Base-by-base conservation (phyloP, 2,888 invertebrate genomes). In the Drosophila formosana region DNA sequence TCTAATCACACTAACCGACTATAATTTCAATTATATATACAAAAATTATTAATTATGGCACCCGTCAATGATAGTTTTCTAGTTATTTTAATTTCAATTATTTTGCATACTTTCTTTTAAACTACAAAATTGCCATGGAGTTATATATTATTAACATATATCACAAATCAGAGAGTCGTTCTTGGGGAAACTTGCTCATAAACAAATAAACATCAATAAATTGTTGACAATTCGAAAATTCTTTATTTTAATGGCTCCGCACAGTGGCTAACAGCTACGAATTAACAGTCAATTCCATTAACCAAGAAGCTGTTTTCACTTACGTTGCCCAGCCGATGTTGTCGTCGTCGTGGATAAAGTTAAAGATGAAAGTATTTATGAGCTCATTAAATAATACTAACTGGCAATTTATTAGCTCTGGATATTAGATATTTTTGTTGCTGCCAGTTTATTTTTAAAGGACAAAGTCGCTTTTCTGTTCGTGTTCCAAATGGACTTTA, bases 331-430 rank as follows among this genome's bases (percentile, higher is more conserved):
- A 39, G 13, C 28, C 28, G 6, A 39, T 11, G 41, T 53, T 28
- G 25, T 13, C 23, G 43, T 26, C 26, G 23, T n/a, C 5, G 30
- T 49, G 9, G 34, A n/a, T 8, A 34, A 53, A 45, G 55, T 56
- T 56, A 56, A 46, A 46, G 56, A 34, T 56, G 56, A 8, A 25
- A 46, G 56, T 50, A 49, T 60, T 60, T 50, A 60, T 60, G 58
- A 41, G 52, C 51, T 52, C 43, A 61, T 61, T 61, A 52, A 52
- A 61, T 52, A 49, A 30, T 60, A 41, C 58, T 50, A 47, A 49
- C 58, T 41, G 39, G 5, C 50, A 56, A 56, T 64, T 64, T 43
- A 64, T 64, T 49, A 56, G 41, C 49, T 64, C 49, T 32, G 41
- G n/a, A 49, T 49, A 41, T 49, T 58, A 41, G 5, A 55, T 47